Conservation (phyloP, 2,888 invertebrate species). For the Lottia gigantea region DNA sequence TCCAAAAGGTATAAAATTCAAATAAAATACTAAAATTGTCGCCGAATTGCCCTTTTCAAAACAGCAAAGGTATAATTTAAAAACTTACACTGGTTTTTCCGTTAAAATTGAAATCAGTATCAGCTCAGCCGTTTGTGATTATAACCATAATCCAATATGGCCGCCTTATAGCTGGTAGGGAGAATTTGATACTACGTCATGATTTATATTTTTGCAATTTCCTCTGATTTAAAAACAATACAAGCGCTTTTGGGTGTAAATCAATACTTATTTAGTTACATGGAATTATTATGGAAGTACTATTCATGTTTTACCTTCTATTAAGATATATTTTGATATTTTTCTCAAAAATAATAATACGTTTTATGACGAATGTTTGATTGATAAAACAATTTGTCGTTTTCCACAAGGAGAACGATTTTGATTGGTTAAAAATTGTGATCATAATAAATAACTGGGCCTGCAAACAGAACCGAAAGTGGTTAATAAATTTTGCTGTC, state of each 20-base stretch:
- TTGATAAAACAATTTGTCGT: conserved; percentile 52
- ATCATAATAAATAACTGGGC: too few species aligned
- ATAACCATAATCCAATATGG: conserved; percentile 44
- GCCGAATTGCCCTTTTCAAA: neutral
- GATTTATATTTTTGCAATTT: neutral
- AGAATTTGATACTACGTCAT: conserved; percentile 38
- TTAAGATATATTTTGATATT: too few species aligned
- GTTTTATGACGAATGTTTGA: conserved; percentile 36
- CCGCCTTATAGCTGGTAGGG: conserved; percentile 49
- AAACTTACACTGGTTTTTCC: neutral
- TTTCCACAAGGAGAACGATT: conserved; percentile 43
- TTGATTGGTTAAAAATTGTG: conserved; percentile 48
- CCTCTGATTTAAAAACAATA: neutral
- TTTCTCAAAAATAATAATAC: neutral
- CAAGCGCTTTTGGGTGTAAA: neutral
- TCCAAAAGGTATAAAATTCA: neutral
- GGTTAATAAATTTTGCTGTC: too few species aligned
- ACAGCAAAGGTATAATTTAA: neutral
- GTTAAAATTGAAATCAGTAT: neutral
- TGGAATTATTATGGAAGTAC: neutral
- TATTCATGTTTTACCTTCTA: too few species aligned
- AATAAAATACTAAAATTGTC: neutral
- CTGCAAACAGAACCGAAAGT: too few species aligned
- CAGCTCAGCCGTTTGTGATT: neutral
- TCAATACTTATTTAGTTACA: neutral